These are phyloP conservation scores for Eleutherodactylus coqui DNA, from an alignment of 2,797 vertebrate genomes.

Conservation along the genomic window DNA sequence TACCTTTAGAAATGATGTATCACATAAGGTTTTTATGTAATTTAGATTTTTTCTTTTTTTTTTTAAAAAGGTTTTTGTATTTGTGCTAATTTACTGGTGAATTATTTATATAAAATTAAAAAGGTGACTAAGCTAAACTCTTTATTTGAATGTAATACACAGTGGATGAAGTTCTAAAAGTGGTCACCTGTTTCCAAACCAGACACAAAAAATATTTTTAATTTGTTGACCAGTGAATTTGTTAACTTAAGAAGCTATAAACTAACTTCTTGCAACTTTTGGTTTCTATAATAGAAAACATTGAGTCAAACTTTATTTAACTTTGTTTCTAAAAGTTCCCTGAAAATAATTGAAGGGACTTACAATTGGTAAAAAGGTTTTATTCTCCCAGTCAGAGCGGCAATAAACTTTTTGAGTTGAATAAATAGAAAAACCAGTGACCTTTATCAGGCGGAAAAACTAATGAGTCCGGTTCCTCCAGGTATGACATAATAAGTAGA, in stretches of 20 bases:
- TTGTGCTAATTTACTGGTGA: no score
- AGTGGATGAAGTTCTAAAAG: no score
- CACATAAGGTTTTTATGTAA: no score
- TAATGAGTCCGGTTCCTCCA: constrained; percentile 17
- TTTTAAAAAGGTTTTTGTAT: no score
- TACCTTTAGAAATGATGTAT: no score
- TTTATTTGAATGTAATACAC: no score
- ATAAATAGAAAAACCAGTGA: constrained; percentile 43
- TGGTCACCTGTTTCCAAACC: no score
- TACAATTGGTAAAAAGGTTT: neutral
- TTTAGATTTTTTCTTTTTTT: no score
- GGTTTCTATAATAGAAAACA: neutral
- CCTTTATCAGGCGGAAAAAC: constrained; percentile 15
- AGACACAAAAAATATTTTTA: no score
- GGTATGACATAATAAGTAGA: constrained; percentile 22
- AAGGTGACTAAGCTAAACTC: no score
- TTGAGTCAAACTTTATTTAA: neutral
- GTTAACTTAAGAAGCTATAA: neutral
- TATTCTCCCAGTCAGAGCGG: neutral
- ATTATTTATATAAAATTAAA: no score
- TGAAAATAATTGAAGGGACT: neutral
- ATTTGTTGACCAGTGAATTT: no score
- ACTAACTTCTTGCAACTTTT: neutral
- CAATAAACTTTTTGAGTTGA: neutral
- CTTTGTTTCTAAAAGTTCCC: constrained; percentile 5